Base-by-base conservation (phyloP, 2,113 vertebrate genomes). In the Engystomops pustulosus region DNA sequence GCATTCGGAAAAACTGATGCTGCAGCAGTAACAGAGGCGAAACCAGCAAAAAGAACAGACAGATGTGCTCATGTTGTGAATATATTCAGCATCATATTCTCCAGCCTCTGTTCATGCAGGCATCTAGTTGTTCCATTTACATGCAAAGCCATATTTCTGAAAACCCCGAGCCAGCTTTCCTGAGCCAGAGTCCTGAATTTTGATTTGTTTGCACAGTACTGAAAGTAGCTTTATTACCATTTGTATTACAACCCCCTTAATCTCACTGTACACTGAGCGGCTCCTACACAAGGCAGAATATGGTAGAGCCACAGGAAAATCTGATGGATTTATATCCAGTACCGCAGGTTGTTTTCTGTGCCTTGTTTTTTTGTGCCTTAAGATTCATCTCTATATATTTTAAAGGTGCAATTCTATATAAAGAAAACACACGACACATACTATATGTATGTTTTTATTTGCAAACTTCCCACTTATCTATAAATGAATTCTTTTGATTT, bases 131-230 rank as follows among this genome's bases (percentile, higher is more conserved):
- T 78, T 9, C 74, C 62, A 79, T 85, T 79, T 79, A 79, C 74
- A 79, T 85, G 83, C 74, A 69, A n/a, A 79, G 83, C 65, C 74
- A 79, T 70, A 79, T 70, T 85, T 78, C 68, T 58, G 51, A 58
- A 85, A 85, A 44, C 32, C 53, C 47, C n/a, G 34, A 85, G 75
- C 34, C 51, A 60, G 80, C 18, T 81, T 70, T 55, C 79, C 47
- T 81, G 20, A 77, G 44, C 14, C 44, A 45, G 71, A 65, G 58
- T 70, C 25, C 75, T 84, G 83, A 51, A 84, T 84, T 78, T 41
- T 79, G 75, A 85, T 72, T 72, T 79, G 74, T 79, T 78, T 69
- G 65, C 65, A 34, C 75, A 69, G 82, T 27, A 53, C 11, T 51
- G 68, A 76, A 78, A 34, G 45, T 69, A 78, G 62, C 72, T 85